Percentiles rank a stretch among this genome's conserved stretches.
Evolutionary conservation across 2,888 invertebrate species (phyloP).

Genomic region (Leucophora obtusa): DNA sequence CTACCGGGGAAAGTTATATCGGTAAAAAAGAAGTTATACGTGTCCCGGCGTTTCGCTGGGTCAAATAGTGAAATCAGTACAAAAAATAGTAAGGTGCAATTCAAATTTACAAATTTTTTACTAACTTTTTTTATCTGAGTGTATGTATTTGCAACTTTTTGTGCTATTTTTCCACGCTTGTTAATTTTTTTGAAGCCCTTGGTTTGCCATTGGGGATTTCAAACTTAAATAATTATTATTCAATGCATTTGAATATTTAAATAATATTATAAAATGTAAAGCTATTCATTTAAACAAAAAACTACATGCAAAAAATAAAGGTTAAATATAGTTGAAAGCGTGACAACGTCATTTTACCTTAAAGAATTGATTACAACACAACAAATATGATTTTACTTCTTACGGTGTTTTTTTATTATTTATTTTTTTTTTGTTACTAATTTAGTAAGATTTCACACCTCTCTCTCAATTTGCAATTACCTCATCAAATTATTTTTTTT

Average conservation of each 20-base stretch:
- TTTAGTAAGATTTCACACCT: conserved; percentile 15
- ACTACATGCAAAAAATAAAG: conserved; percentile 8
- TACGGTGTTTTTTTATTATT: conserved; percentile 22
- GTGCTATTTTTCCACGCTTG: background rate
- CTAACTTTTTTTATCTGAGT: too few relatives aligned
- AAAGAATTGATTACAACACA: conserved; percentile 15
- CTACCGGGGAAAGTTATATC: too few relatives aligned
- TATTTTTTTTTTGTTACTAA: conserved; percentile 2
- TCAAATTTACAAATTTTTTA: too few relatives aligned
- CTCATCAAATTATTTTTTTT: background rate
- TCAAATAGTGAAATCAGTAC: too few relatives aligned
- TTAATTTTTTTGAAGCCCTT: background rate
- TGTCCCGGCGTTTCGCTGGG: too few relatives aligned
- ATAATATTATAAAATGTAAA: conserved; percentile 43
- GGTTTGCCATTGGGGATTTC: background rate
- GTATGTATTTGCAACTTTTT: background rate
- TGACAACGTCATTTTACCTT: conserved; percentile 45
- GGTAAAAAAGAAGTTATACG: too few relatives aligned
- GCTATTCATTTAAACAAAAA: conserved; percentile 13
- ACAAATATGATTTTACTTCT: conserved; percentile 9
- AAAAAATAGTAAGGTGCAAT: too few relatives aligned
- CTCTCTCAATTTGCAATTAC: background rate
- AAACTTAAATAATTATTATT: conserved; percentile 12
- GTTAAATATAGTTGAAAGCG: conserved; percentile 43
- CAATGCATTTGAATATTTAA: conserved; percentile 31